A percentile compares a stretch with the other conserved stretches of the same genome.
Evolutionary conservation across 1,140 invertebrate species (phyloP).

Genomic region (Drosophila parabipectinata): DNA sequence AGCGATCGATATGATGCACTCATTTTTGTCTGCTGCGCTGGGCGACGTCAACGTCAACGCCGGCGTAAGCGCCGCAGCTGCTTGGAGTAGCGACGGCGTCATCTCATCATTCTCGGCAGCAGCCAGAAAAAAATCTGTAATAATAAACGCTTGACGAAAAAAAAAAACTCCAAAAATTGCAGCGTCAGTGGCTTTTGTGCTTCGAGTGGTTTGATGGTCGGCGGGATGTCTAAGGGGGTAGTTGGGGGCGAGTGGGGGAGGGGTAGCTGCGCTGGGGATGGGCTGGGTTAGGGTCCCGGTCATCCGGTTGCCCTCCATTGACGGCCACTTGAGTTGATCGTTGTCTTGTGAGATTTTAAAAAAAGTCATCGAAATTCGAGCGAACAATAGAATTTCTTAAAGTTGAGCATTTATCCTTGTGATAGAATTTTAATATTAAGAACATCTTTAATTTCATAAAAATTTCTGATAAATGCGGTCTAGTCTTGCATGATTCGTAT

Average conservation of each 20-base stretch:
- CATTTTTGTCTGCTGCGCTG: conserved; percentile 84
- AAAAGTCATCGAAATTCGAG: neutral
- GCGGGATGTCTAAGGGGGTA: conserved; percentile 11
- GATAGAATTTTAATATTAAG: no score
- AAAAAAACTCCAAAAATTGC: conserved; percentile 79
- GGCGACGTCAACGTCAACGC: conserved; percentile 42
- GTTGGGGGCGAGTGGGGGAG: neutral
- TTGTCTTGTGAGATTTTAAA: conserved; percentile 13
- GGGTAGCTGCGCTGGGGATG: neutral
- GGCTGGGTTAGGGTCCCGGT: conserved; percentile 19
- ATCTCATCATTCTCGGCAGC: conserved; percentile 42
- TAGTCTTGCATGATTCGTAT: no score
- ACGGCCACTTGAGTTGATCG: conserved; percentile 38
- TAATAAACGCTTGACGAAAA: conserved; percentile 77
- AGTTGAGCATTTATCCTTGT: neutral
- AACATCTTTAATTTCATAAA: no score
- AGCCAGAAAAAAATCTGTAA: conserved; percentile 68
- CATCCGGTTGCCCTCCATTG: conserved; percentile 24
- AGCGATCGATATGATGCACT: conserved; percentile 84
- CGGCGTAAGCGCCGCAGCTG: conserved; percentile 26
- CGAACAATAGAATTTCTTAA: neutral
- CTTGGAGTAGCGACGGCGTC: conserved; percentile 61
- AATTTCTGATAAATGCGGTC: no score
- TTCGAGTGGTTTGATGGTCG: conserved; percentile 65
- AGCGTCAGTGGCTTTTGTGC: conserved; percentile 80